Base-by-base conservation (phyloP, 2,888 invertebrate species). In the Xylota segnis region DNA sequence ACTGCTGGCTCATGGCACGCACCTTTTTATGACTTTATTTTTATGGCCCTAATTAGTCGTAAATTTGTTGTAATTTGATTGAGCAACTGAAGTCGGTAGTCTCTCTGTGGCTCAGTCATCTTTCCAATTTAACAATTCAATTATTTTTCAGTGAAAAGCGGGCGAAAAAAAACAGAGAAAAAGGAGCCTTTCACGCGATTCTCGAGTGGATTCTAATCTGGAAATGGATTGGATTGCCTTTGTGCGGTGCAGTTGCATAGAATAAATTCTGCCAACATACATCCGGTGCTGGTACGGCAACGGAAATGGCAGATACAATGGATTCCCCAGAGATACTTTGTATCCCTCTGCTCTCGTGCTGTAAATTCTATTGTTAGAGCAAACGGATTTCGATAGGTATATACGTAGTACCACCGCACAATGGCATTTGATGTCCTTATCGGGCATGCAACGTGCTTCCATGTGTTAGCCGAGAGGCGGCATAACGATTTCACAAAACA, bases 261-360 rank as follows among this genome's bases (percentile, higher is more conserved):
- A 58, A 70, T 70, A 58, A 70, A 70, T 47, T 70, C 56, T 45
- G 23, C 70, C 32, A 70, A 70, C 56, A 70, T 70, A 40, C 56
- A 45, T 70, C 43, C 56, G 29, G 32, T 40, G 10, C 27, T 3
- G 5, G 27, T 27, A 14, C 29, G 40, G 5, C 23, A 43, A n/a
- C 56, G 70, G 70, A 70, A 70, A 58, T 58, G n/a, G 32, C 45
- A 70, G 70, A 70, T 70, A 70, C 70, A 70, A 70, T 70, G 70
- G 14, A 70, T 45, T 10, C 43, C 56, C 58, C 16, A 70, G 56
- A 58, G 56, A 70, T 70, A 43, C 34, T 45, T 70, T 70, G 45
- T 58, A 45, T 70, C 56, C 56, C 45, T 56, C 54, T 54, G 16
- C 14, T 9, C 12, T 45, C 12, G 45, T 70, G 23, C 45, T 56